Percentiles rank a stretch among this genome's conserved stretches.
These are phyloP conservation scores for Aleiodes alternator DNA, from an alignment of 2,888 invertebrate species.

Conservation along the genomic window DNA sequence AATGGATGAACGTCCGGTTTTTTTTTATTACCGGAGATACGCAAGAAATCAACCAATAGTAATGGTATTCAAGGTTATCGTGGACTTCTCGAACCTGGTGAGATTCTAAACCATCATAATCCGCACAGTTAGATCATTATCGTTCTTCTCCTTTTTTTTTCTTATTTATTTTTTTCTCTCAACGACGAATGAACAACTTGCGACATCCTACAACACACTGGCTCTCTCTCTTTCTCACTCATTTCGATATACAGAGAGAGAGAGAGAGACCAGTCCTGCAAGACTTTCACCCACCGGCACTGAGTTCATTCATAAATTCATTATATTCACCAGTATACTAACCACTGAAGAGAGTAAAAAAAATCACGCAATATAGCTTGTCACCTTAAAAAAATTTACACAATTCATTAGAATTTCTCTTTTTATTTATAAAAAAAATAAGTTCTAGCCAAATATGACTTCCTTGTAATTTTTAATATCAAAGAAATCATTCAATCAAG, in stretches of 20 bases:
- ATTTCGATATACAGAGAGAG: constrained; percentile 32
- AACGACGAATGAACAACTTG: constrained; percentile 59
- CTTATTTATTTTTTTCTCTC: background rate
- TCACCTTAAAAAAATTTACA: constrained; percentile 30
- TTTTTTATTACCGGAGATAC: constrained; percentile 31
- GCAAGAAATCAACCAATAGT: constrained; percentile 25
- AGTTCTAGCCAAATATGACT: no score
- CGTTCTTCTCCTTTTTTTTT: constrained; percentile 16
- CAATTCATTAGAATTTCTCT: constrained; percentile 2
- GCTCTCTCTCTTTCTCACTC: constrained; percentile 37
- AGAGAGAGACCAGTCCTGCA: constrained; percentile 48
- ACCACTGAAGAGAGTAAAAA: constrained; percentile 19
- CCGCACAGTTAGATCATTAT: constrained; percentile 62
- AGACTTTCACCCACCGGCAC: constrained; percentile 67
- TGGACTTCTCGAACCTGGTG: constrained; percentile 32
- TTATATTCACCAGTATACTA: constrained; percentile 54
- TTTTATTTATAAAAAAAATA: background rate
- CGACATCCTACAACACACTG: constrained; percentile 55
- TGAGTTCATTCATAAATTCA: constrained; percentile 70
- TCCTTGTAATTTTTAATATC: no score
- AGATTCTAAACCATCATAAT: constrained; percentile 59
- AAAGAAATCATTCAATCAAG: no score
- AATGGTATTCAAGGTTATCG: constrained; percentile 61
- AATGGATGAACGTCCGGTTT: constrained; percentile 15
- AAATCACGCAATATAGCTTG: background rate